Base-by-base conservation (phyloP, 2,888 invertebrate genomes). In the Tetheella fluctuosa region DNA sequence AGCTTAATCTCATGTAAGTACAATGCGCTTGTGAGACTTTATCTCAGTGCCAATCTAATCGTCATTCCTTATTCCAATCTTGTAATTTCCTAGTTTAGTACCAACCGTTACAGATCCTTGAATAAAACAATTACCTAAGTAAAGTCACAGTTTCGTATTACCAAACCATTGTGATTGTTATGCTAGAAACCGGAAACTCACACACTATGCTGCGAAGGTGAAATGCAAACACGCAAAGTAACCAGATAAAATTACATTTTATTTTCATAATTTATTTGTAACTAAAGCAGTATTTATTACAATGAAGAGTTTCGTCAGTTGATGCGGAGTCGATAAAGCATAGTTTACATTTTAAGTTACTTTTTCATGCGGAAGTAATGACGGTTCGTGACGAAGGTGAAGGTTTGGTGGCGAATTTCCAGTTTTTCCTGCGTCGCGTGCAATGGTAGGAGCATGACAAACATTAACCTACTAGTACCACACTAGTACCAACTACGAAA, bases 361-460 rank as follows among this genome's bases (percentile, higher is more conserved):
- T 61, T 74, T 73, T 80, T 74, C 73, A 67, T 67, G 60, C 62
- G 69, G 73, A 80, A 81, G 72, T 71, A 59, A 67, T 65, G 64
- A 54, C 52, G 58, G 67, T 83, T 84, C 83, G 83, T 85, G 85
- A 81, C 80, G 64, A 74, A 65, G 65, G 64, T 63, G 64, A 62
- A 66, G 62, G 68, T 59, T 48, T 20, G 65, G 59, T 28, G 54
- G 56, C 58, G 57, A 61, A 59, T 42, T 62, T 52, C 34, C 52
- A 57, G 48, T 28, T 59, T 57, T 57, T 20, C 61, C 30, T 39
- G 52, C 48, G 53, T 69, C 68, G 79, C 79, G 79, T 78, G 79
- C 65, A 54, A 6, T 42, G 55, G 2, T 57, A 42, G 65, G 53
- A 68, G 66, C 73, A 75, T 70, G 68, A 74, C 70, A 74, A 70